A percentile compares a stretch with the other conserved stretches of the same genome.
Evolutionary conservation across 2,797 vertebrate genomes (phyloP).

Genomic region (Syngnathus rostellatus): DNA sequence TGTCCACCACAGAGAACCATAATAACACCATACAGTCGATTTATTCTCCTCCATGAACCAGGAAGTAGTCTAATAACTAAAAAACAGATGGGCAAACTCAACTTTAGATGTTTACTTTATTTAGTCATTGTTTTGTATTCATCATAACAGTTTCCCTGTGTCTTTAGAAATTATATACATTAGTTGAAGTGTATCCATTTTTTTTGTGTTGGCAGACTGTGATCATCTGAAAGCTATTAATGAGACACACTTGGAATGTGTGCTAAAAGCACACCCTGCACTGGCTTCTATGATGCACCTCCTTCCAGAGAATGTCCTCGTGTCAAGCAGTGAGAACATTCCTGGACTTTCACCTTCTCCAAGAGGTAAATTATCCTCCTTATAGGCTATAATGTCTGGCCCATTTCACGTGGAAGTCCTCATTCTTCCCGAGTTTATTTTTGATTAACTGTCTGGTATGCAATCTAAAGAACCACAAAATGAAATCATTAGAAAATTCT

Average conservation of each 20-base stretch:
- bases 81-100: no score
- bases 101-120: background rate
- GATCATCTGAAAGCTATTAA: conserved; percentile 69
- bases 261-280: conserved; percentile 66
- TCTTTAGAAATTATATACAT: background rate
- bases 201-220: conserved; percentile 64
- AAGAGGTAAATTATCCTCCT: conserved; percentile 48
- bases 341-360: conserved; percentile 69
- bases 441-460: background rate
- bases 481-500: background rate
- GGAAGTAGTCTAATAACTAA: background rate
- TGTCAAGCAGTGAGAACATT: conserved; percentile 73
- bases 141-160: background rate
- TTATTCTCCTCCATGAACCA: conserved; percentile 10
- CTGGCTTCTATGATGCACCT: conserved; percentile 70
- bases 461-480: background rate
- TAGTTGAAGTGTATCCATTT: background rate
- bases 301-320: conserved; percentile 79
- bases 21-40: background rate
- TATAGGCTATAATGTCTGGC: background rate
- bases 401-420: background rate
- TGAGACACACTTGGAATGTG: conserved; percentile 71
- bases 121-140: background rate
- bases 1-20: background rate
- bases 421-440: background rate